These are phyloP conservation scores for Echinometra lucunter DNA, from an alignment of 53 echinoderm and acorn worm species.

Conservation along the genomic window DNA sequence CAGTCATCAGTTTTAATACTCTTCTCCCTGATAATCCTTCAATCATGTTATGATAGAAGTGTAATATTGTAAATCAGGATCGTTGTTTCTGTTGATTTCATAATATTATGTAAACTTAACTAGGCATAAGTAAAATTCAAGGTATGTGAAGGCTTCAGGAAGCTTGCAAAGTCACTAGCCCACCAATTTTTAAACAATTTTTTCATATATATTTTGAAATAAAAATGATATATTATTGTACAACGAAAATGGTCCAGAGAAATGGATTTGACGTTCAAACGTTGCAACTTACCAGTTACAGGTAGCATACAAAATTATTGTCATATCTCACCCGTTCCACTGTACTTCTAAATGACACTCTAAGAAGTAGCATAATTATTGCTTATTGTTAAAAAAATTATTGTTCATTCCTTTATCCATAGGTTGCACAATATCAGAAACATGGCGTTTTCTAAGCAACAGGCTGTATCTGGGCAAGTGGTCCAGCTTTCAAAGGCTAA, in stretches of 20 bases:
- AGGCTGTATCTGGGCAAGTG: not conserved
- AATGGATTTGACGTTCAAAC: not conserved
- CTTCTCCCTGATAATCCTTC: too few relatives aligned
- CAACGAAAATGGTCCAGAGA: not conserved
- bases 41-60: too few relatives aligned
- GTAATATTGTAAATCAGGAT: too few relatives aligned
- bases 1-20: too few relatives aligned
- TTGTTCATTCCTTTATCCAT: not conserved
- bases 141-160: too few relatives aligned
- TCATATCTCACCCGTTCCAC: not conserved
- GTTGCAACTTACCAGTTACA: not conserved
- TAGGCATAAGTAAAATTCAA: too few relatives aligned
- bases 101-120: too few relatives aligned
- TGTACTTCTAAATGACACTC: not conserved
- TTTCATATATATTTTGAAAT: not conserved
- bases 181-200: too few relatives aligned
- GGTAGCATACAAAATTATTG: not conserved
- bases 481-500: conserved; percentile 47
- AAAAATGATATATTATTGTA: too few relatives aligned
- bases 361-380: not conserved
- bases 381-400: not conserved
- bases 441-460: not conserved
- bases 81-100: too few relatives aligned
- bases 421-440: not conserved
- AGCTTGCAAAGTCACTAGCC: too few relatives aligned